Evolutionary conservation across 2,113 vertebrate genomes (phyloP).

Genomic region (Platycercus adscitus): DNA sequence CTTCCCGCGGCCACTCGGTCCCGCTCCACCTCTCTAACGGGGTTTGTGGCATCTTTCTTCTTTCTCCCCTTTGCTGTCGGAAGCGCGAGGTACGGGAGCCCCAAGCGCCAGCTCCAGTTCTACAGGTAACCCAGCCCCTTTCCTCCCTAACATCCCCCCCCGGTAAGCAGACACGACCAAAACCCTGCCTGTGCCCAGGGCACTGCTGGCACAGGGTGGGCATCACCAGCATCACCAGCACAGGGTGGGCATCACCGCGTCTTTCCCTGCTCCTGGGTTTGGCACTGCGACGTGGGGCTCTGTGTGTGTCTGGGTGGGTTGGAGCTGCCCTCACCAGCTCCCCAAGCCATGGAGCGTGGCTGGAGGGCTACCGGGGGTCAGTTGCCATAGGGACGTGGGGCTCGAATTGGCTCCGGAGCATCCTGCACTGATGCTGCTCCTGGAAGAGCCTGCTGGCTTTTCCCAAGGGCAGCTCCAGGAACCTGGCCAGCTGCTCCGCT

Average conservation of each 20-base stretch:
- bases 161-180: rapidly evolving
- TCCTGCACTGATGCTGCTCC: neutral
- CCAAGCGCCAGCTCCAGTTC: conserved; percentile 99
- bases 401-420: neutral
- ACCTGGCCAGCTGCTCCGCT: neutral
- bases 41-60: conserved; percentile 72
- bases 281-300: rapidly evolving
- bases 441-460: neutral
- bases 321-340: rapidly evolving
- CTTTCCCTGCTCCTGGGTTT: rapidly evolving
- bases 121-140: conserved; percentile 89
- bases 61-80: conserved; percentile 77
- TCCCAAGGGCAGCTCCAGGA: conserved; percentile 24
- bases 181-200: neutral
- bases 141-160: neutral
- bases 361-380: neutral
- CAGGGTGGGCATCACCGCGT: neutral
- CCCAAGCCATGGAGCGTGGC: rapidly evolving
- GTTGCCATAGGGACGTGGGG: rapidly evolving
- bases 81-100: conserved; percentile 98
- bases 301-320: neutral
- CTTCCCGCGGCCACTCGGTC: neutral
- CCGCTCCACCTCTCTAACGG: neutral
- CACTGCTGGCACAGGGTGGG: neutral
- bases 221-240: no score